Evolutionary conservation across 2,113 vertebrate species (phyloP), one percentile per base, ranked within the genome.

Genomic region (Hyperopisus bebe): DNA sequence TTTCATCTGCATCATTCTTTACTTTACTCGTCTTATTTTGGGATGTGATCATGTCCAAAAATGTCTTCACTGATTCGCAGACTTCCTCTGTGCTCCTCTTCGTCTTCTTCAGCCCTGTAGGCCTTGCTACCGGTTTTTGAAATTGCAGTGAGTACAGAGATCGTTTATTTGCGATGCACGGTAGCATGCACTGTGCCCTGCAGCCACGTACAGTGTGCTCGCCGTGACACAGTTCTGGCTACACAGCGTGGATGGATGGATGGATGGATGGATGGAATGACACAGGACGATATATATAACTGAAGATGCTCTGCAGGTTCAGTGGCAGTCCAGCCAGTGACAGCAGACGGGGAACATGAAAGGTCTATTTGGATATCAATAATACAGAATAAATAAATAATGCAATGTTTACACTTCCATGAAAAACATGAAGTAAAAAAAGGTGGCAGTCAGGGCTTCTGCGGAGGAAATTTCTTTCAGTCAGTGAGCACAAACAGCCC

Each of bases 371-470:
- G 42, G 82, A 10, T 85, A 85, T 85, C 42, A 46, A 85, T 85
- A 85, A 85, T 85, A 85, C 35, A 85, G 21, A 85, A 24, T 85
- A 48, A 44, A 80, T 89, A 51, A 89, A 89, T 89, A 82, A 89
- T 89, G 42, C 88, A 89, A 39, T 39, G 88, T 89, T 55, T 88
- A 35, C 42, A 44, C 27, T 74, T 31, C 47, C 10, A n/a, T 46
- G 46, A 85, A 48, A n/a, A 44, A 80, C 74, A 80, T 17, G 35
- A 80, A 84, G 6, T 8, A 48, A 53, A 86, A 48, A 86, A 27
- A 24, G 48, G 13, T n/a, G 48, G 31, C 48, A 31, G 48, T 47
- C 82, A 24, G 55, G 35, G 48, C 11, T 27, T 58, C 39, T 5
- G 35, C 13, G 53, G 19, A 88, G 19, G 27, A 42, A 27, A 19